Percentiles rank a stretch among this genome's conserved stretches.
phyloP scores from a whole-genome alignment of 2,113 vertebrate genomes.

The Peromyscus polionotus region DNA sequence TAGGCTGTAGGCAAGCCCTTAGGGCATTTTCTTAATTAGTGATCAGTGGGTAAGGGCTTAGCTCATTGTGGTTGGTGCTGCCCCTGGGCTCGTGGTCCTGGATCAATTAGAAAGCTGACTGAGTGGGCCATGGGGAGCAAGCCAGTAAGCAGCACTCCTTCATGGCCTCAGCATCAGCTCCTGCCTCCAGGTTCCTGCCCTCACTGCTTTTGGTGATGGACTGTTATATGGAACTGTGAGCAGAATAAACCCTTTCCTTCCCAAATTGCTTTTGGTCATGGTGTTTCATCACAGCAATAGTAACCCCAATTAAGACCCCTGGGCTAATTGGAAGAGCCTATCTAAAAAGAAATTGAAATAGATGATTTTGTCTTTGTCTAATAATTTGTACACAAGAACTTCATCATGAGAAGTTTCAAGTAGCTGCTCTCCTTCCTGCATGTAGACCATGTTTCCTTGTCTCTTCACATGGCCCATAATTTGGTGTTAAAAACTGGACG shows the following conservation, averaged over 20 bases:
- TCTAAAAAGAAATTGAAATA: not conserved
- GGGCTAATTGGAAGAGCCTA: not conserved
- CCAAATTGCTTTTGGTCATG: not conserved
- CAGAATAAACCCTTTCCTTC: not conserved
- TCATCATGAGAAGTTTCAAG: not conserved
- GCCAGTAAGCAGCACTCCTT: not conserved
- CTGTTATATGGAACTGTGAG: not conserved
- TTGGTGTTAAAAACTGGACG: not conserved
- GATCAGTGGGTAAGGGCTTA: not conserved
- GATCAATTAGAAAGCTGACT: not conserved
- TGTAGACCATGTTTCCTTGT: not conserved
- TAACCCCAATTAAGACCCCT: not conserved
- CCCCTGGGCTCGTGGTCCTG: not conserved
- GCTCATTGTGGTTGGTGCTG: not conserved
- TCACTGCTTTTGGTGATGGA: not conserved
- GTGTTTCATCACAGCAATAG: not conserved
- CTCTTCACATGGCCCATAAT: not conserved
- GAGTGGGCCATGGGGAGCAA: not conserved
- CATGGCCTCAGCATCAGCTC: not conserved
- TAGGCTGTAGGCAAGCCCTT: not conserved
- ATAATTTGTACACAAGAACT: not conserved
- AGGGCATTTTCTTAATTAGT: not conserved
- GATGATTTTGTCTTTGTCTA: not conserved
- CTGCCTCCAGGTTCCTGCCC: not conserved
- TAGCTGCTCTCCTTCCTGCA: not conserved